Conservation (phyloP, 2,888 invertebrate species). For the Thecophora atra region DNA sequence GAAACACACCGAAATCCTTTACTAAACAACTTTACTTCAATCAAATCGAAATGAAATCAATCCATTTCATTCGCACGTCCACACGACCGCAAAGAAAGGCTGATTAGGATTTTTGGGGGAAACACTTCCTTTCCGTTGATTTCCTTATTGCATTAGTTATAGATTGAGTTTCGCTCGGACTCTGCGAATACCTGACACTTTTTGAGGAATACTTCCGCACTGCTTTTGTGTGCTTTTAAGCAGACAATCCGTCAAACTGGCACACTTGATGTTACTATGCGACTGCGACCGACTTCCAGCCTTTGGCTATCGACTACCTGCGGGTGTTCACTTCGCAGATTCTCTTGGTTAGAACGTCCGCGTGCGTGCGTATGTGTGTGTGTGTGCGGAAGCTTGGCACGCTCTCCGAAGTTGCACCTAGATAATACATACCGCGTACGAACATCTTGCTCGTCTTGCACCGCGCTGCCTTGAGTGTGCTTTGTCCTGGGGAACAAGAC, state of each 20-base stretch:
- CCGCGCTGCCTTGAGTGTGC: conserved; percentile 38
- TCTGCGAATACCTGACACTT: conserved; percentile 38
- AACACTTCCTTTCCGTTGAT: conserved; percentile 58
- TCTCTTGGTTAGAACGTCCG: conserved; percentile 59
- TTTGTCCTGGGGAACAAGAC: conserved; percentile 27
- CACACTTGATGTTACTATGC: conserved; percentile 63
- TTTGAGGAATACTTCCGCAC: conserved; percentile 59
- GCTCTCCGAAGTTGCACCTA: conserved; percentile 24
- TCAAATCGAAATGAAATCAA: neutral
- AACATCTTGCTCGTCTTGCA: conserved; percentile 7
- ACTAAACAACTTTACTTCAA: neutral
- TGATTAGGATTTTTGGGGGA: conserved; percentile 41
- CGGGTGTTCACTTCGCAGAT: conserved; percentile 65
- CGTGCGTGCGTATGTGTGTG: conserved; percentile 54
- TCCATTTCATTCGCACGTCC: neutral
- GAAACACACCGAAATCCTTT: too few relatives aligned
- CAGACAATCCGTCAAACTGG: conserved; percentile 64
- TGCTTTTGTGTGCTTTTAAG: conserved; percentile 59
- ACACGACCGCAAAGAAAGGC: conserved; percentile 10
- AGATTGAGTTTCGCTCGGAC: conserved; percentile 26
- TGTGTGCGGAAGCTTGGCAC: conserved; percentile 46
- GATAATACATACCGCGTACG: conserved; percentile 20
- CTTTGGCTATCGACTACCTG: conserved; percentile 67
- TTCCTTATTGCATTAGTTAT: conserved; percentile 52
- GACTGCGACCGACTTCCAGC: conserved; percentile 66